Base-by-base conservation (phyloP, 2,888 invertebrate species). In the Tetramorium bicarinatum region DNA sequence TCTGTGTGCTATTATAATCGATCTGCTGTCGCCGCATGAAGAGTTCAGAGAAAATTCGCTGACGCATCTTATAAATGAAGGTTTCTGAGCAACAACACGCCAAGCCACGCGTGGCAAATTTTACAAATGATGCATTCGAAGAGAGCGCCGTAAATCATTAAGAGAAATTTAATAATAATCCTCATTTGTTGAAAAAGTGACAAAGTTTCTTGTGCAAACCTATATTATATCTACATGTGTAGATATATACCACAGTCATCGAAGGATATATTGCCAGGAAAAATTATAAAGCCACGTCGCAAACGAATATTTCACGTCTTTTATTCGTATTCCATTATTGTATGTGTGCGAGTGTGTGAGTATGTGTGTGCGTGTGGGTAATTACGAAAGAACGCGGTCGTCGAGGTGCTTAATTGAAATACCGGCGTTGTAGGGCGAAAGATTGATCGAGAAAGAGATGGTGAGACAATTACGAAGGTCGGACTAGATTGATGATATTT, bases 21-120 rank as follows among this genome's bases (percentile, higher is more conserved):
- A 77, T 41, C 41, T 54, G 54, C 69, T 69, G 41, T 77, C 44
- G 67, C n/a, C 25, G 52, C 13, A 21, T 41, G 15, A 34, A 25
- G 49, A 76, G 38, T 56, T 69, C 6, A 34, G 54, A 38, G 54
- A 69, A 77, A 69, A 77, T 41, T 54, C 44, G 77, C 77, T 54
- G 77, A 77, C 69, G 69, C 69, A 77, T 77, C 41, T 77, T 77
- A 77, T 77, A 77, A 77, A 77, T 77, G 76, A 76, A 76, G 52
- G 76, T 38, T n/a, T 52, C 18, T 21, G 34, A 25, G 13, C 41
- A 76, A 66, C 76, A 76, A 76, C 67, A 52, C 38, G 52, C 38
- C 66, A 38, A 66, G 76, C 41, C 66, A 66, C 66, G 67, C 76
- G 76, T 66, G 25, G 66, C 41, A 66, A 76, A 76, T 76, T 66